These are phyloP conservation scores for Rhyzopertha dominica DNA, from an alignment of 1,140 invertebrate species.

Conservation along the genomic window DNA sequence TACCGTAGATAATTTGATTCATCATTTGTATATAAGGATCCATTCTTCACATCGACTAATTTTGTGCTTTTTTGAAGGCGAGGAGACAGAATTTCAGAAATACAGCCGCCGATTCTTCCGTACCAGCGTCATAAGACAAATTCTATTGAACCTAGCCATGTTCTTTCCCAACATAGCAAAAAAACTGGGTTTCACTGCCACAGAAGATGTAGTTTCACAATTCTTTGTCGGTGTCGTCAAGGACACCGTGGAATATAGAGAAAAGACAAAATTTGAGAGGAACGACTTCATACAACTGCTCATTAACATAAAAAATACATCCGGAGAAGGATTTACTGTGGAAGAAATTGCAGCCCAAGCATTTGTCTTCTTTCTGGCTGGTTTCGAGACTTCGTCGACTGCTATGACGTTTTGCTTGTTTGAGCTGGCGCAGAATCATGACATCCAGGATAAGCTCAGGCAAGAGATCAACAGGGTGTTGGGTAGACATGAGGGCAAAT, in stretches of 20 bases:
- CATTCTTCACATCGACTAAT: too few relatives aligned
- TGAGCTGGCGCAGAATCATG: conserved; percentile 47
- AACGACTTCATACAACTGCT: conserved; percentile 29
- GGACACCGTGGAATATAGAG: conserved; percentile 26
- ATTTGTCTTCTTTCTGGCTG: conserved; percentile 61
- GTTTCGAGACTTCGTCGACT: conserved; percentile 65
- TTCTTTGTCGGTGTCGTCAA: conserved; percentile 24
- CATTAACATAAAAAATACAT: conserved; percentile 10
- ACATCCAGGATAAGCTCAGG: conserved; percentile 56
- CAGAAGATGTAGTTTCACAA: too few relatives aligned
- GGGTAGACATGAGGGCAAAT: conserved; percentile 45
- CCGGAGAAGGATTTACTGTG: too few relatives aligned
- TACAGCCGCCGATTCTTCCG: too few relatives aligned
- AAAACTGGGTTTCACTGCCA: too few relatives aligned
- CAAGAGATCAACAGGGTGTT: conserved; percentile 55
- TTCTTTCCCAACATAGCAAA: too few relatives aligned
- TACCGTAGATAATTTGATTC: too few relatives aligned
- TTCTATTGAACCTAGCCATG: too few relatives aligned
- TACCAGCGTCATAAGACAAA: too few relatives aligned
- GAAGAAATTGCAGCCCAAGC: conserved; percentile 51
- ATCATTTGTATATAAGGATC: too few relatives aligned
- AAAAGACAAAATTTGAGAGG: conserved; percentile 14
- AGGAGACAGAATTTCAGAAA: too few relatives aligned
- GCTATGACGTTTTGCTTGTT: conserved; percentile 56
- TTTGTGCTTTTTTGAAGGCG: too few relatives aligned